Conservation (phyloP, 2,797 vertebrate genomes). For the Chanos chanos region DNA sequence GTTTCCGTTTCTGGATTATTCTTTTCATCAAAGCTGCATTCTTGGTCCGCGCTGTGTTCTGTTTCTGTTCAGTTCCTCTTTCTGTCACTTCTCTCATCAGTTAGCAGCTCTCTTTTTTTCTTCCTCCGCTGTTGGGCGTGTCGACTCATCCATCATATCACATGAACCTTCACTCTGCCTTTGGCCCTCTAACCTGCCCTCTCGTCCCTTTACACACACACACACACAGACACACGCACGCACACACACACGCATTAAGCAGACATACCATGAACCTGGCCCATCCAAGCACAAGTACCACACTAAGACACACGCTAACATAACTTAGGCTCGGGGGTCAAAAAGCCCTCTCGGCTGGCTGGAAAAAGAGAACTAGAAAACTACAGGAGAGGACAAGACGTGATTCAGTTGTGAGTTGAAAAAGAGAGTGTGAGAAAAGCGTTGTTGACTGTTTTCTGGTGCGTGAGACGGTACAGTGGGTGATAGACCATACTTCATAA, state of each 20-base stretch:
- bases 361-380: neutral
- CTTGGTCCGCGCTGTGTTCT: slow-evolving; percentile 19
- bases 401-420: too few relatives aligned
- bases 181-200: slow-evolving; percentile 38
- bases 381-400: neutral
- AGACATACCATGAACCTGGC: too few relatives aligned
- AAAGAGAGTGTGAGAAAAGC: too few relatives aligned
- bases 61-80: slow-evolving; percentile 4
- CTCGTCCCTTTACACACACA: slow-evolving; percentile 44
- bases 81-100: slow-evolving; percentile 12
- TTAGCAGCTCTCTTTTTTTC: slow-evolving; percentile 28
- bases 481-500: too few relatives aligned
- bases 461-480: too few relatives aligned
- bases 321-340: too few relatives aligned
- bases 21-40: slow-evolving; percentile 19
- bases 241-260: neutral
- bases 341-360: too few relatives aligned
- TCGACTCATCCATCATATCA: slow-evolving; percentile 67
- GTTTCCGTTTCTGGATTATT: slow-evolving; percentile 15
- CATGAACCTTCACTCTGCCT: slow-evolving; percentile 51
- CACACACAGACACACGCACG: neutral
- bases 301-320: too few relatives aligned
- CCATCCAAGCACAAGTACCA: too few relatives aligned
- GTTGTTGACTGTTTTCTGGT: too few relatives aligned
- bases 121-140: slow-evolving; percentile 28